Percentiles rank a stretch among this genome's conserved stretches.
Conservation (phyloP, 1,140 invertebrate species). For the Drosophila nannoptera region DNA sequence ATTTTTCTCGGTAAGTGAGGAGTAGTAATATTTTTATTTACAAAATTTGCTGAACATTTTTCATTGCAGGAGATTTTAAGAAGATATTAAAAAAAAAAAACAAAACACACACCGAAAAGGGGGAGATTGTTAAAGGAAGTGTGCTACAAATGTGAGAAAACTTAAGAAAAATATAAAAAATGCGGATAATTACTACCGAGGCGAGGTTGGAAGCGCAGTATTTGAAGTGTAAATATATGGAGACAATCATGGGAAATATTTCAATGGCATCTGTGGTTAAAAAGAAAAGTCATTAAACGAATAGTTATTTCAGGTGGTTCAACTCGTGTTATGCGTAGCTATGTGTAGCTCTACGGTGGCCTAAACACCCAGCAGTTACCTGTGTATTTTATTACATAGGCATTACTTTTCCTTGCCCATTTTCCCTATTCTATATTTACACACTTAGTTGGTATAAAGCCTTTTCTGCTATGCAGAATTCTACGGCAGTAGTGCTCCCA, state of each 20-base stretch:
- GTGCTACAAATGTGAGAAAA: no score
- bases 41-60: no score
- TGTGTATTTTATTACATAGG: conserved; percentile 41
- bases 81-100: neutral
- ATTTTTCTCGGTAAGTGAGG: no score
- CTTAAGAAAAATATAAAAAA: conserved; percentile 10
- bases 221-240: conserved; percentile 38
- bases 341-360: conserved; percentile 45
- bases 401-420: conserved; percentile 38
- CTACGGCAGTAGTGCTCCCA: conserved; percentile 60
- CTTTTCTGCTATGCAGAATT: conserved; percentile 55
- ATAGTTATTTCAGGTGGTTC: conserved; percentile 54
- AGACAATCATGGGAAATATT: conserved; percentile 71
- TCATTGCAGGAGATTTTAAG: neutral
- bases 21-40: no score
- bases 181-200: conserved; percentile 57
- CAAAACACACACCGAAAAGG: no score
- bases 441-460: conserved; percentile 1
- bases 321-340: conserved; percentile 11
- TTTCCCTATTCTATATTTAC: conserved; percentile 23
- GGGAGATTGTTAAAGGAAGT: neutral
- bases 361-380: conserved; percentile 32
- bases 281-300: conserved; percentile 70
- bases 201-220: conserved; percentile 50
- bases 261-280: conserved; percentile 50